These are phyloP conservation scores for Dromas ardeola DNA, from an alignment of 2,113 vertebrate species.

Conservation along the genomic window DNA sequence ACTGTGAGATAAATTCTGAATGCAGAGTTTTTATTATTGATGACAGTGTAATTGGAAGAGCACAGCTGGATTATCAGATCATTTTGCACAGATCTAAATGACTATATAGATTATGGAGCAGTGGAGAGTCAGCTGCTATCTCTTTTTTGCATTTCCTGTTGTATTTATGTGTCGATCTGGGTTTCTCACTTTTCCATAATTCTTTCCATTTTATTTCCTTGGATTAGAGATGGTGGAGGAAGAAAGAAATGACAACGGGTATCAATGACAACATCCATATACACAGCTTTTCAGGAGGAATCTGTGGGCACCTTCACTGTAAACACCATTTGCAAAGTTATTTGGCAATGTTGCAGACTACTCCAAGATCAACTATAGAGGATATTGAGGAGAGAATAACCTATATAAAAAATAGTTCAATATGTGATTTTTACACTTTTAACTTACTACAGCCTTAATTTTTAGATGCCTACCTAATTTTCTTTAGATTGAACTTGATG, in stretches of 20 bases:
- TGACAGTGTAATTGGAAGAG: conserved; percentile 40
- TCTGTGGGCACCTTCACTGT: background rate
- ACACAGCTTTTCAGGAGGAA: background rate
- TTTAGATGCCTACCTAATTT: background rate
- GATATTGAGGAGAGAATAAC: background rate
- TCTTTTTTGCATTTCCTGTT: conserved; percentile 22
- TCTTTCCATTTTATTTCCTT: background rate
- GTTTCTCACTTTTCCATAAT: background rate
- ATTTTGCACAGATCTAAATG: conserved; percentile 12
- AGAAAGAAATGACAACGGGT: background rate
- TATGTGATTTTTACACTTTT: background rate
- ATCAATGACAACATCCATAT: background rate
- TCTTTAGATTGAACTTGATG: background rate
- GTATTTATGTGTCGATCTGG: background rate
- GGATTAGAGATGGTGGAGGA: background rate
- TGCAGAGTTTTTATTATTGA: conserved; percentile 34
- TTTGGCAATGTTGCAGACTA: background rate
- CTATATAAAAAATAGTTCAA: background rate
- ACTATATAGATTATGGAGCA: background rate
- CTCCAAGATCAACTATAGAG: background rate
- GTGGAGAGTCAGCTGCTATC: conserved; percentile 15
- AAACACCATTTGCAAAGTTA: background rate
- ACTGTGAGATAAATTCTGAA: background rate
- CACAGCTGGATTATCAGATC: conserved; percentile 59
- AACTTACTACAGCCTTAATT: background rate